Evolutionary conservation across 2,888 invertebrate genomes (phyloP), one percentile per base, ranked within the genome.

Genomic region (Zygaena filipendulae): DNA sequence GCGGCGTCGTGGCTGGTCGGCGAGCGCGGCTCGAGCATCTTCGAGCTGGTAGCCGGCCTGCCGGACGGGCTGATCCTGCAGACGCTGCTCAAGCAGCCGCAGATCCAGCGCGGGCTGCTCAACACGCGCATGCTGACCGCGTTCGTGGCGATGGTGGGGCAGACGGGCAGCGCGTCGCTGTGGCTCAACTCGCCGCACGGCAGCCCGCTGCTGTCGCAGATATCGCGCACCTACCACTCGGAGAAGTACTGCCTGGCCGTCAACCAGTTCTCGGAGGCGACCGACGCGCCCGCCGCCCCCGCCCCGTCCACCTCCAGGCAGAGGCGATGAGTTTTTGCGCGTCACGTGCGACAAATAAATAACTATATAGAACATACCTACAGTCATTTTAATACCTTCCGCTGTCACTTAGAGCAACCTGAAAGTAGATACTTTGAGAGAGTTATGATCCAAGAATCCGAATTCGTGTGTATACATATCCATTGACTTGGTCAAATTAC

Each of bases 171-270:
- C 33, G 75, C 79, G 3, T 52, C 70, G 0, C 32, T 79, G 2
- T 79, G 79, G 79, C 42, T 77, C 3, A 74, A 74, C 21, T 75
- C 79, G 0, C 75, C 79, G 0, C 79, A 75, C 32, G 79, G 79
- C 0, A 71, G 67, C 36, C 77, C 77, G 0, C 39, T 79, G 13
- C 48, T 79, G 1, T 69, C 75, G 0, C 79, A 79, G 33, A 79
- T 79, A 30, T 75, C 77, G 0, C 56, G 79, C 26, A 79, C 79
- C 0, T 79, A 79, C 30, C 79, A 79, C 36, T 69, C 79, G 0
- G 79, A 79, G 46, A 79, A 79, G 43, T 79, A 79, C 29, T 79
- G 79, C 23, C 43, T 74, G 2, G 79, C 77, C 13, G 77, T 77
- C 6, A 77, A 79, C 32, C 79, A 79, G 52, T 79, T 77, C 36